Evolutionary conservation across 2,888 invertebrate species (phyloP).

Genomic region (Sesia bembeciformis): DNA sequence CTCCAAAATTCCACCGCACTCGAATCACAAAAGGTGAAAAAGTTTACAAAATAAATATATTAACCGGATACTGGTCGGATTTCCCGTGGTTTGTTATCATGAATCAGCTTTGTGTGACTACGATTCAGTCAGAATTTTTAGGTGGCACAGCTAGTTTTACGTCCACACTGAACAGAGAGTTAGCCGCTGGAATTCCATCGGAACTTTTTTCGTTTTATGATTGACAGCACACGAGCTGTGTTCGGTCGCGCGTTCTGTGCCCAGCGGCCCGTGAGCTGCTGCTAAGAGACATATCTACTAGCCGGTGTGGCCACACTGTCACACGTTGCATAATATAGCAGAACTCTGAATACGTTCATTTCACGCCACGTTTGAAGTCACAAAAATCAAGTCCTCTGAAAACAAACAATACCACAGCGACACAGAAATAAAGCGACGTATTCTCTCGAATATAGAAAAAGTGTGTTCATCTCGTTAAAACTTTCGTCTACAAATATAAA

Average conservation of each 20-base stretch:
- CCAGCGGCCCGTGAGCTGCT: conserved; percentile 56
- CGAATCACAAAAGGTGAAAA: not conserved
- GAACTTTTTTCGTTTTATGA: conserved; percentile 65
- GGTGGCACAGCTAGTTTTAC: not conserved
- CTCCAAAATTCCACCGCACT: not conserved
- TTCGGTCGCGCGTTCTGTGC: conserved; percentile 63
- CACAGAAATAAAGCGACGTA: not conserved
- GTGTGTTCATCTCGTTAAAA: conserved; percentile 62
- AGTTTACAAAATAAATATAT: not conserved
- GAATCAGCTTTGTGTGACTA: conserved; percentile 23
- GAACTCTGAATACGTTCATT: not conserved
- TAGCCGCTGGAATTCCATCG: conserved; percentile 52
- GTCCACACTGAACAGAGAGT: conserved; percentile 42
- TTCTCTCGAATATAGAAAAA: conserved; percentile 24
- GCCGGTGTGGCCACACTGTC: conserved; percentile 38
- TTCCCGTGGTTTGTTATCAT: not conserved
- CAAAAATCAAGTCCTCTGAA: not conserved
- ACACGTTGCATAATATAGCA: not conserved
- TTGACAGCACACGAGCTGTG: conserved; percentile 69
- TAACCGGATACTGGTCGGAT: not conserved
- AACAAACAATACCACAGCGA: not conserved
- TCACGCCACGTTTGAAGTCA: not conserved
- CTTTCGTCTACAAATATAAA: conserved; percentile 67
- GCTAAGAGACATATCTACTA: conserved; percentile 55
- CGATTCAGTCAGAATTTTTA: not conserved